Conservation (phyloP, 1,140 invertebrate genomes). For the Drosophila sp. region DNA sequence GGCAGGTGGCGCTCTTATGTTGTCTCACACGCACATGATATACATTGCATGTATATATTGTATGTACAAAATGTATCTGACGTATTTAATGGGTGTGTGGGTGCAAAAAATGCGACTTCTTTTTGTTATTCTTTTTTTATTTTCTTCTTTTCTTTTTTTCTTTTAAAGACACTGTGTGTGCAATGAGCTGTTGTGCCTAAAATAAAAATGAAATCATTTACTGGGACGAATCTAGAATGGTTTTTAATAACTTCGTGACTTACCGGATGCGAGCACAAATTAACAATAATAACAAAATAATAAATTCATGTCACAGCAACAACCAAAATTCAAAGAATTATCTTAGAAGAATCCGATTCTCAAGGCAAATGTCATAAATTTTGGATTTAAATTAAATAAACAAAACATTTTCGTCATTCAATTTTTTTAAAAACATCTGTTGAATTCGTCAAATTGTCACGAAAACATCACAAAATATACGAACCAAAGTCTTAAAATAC, state of each 20-base stretch:
- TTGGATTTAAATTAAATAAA: constrained; percentile 70
- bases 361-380: constrained; percentile 57
- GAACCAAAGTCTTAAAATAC: constrained; percentile 41
- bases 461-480: constrained; percentile 27
- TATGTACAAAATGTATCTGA: constrained; percentile 54
- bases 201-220: constrained; percentile 84
- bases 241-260: constrained; percentile 69
- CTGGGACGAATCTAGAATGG: constrained; percentile 60
- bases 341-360: constrained; percentile 9
- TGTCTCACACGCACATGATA: constrained; percentile 5
- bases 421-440: constrained; percentile 53
- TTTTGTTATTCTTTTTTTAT: constrained; percentile 29
- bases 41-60: constrained; percentile 1
- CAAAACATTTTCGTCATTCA: constrained; percentile 62
- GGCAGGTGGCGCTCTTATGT: constrained; percentile 42
- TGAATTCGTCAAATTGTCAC: constrained; percentile 53
- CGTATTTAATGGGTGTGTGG: constrained; percentile 39
- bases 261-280: constrained; percentile 68
- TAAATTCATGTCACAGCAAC: constrained; percentile 60
- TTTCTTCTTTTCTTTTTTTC: constrained; percentile 21
- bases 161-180: constrained; percentile 35
- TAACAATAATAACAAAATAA: constrained; percentile 51
- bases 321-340: constrained; percentile 40
- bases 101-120: constrained; percentile 60
- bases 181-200: constrained; percentile 71